These are phyloP conservation scores for Acropternis orthonyx DNA, from an alignment of 2,797 vertebrate genomes.

Conservation along the genomic window DNA sequence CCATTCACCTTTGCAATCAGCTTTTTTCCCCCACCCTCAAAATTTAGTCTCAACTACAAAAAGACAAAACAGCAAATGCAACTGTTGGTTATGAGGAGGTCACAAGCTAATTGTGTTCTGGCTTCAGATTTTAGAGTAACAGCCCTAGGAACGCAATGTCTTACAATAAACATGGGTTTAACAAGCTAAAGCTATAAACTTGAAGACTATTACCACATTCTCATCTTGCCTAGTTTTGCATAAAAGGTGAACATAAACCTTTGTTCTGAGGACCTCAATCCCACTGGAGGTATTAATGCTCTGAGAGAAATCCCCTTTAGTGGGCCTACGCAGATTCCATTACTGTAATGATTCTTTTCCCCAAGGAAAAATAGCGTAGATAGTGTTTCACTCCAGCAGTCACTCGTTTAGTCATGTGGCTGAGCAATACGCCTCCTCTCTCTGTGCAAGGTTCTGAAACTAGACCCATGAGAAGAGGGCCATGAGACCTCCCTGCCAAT, in stretches of 20 bases:
- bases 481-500: background rate
- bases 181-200: background rate
- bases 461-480: background rate
- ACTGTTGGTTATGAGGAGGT: conserved; percentile 3
- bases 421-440: background rate
- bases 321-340: background rate
- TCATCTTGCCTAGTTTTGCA: background rate
- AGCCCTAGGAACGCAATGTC: background rate
- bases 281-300: background rate
- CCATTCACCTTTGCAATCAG: background rate
- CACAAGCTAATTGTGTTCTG: background rate
- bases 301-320: background rate
- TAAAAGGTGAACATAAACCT: background rate
- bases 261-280: background rate
- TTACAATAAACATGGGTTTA: background rate
- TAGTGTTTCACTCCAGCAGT: background rate
- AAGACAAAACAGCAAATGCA: background rate
- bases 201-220: background rate
- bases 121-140: background rate
- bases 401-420: background rate
- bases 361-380: background rate
- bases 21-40: background rate
- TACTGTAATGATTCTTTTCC: background rate
- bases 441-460: background rate
- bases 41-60: background rate